phyloP scores from a whole-genome alignment of 2,888 invertebrate genomes.

The Mechanitis messenoides region DNA sequence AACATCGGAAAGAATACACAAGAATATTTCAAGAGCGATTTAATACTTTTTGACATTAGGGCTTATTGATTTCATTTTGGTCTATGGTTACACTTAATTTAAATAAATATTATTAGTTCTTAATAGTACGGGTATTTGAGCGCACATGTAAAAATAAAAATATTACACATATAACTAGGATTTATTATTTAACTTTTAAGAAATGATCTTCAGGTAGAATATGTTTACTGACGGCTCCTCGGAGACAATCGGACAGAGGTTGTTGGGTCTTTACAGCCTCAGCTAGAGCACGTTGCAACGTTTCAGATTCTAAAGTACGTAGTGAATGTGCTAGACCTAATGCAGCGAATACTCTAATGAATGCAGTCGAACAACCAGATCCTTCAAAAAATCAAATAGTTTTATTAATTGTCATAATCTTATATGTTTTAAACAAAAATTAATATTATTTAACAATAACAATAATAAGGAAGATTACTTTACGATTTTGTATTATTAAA shows the following conservation, averaged over 20 bases:
- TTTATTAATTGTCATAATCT: too few species aligned
- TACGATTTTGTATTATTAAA: too few species aligned
- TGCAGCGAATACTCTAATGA: conserved; percentile 83
- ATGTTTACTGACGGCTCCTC: conserved; percentile 61
- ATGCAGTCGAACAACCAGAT: conserved; percentile 79
- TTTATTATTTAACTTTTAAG: conserved; percentile 35
- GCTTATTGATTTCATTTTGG: neutral
- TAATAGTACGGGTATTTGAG: too few species aligned
- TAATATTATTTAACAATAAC: too few species aligned
- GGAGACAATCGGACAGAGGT: conserved; percentile 75
- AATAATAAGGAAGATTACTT: too few species aligned
- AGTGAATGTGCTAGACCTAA: conserved; percentile 80
- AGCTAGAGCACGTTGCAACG: conserved; percentile 80
- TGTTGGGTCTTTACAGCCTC: conserved; percentile 73
- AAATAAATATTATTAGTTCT: too few species aligned
- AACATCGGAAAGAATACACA: conserved; percentile 46
- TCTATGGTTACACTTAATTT: too few species aligned
- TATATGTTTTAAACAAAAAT: too few species aligned
- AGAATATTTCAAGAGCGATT: conserved; percentile 34
- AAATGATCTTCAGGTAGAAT: conserved; percentile 69
- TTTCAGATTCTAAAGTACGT: conserved; percentile 78
- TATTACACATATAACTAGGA: conserved; percentile 30
- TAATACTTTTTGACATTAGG: conserved; percentile 36
- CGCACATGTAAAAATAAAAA: neutral
- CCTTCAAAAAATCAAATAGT: conserved; percentile 44